Conservation (phyloP, 2,113 vertebrate genomes). For the Upupa epops region DNA sequence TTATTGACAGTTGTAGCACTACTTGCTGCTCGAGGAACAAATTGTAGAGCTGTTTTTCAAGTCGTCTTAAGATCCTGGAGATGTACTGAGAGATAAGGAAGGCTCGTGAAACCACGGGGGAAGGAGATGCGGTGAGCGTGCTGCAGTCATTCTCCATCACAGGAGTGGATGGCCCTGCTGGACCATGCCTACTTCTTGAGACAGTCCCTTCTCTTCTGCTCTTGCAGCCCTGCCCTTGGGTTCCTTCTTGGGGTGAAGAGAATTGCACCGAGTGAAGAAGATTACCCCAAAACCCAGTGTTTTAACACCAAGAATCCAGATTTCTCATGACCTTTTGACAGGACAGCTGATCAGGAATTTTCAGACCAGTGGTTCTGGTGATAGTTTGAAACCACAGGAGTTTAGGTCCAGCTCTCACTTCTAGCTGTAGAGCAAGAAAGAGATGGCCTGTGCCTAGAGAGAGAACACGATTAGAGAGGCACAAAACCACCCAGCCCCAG, state of each 20-base stretch:
- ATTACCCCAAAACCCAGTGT: background rate
- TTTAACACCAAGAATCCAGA: background rate
- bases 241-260: background rate
- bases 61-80: background rate
- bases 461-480: background rate
- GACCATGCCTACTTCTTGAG: accelerated
- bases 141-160: background rate
- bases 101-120: background rate
- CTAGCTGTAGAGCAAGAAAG: background rate
- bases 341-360: background rate
- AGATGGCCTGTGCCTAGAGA: background rate
- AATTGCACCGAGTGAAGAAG: background rate
- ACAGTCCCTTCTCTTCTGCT: background rate
- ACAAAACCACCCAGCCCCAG: background rate
- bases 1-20: background rate
- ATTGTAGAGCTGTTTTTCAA: slow-evolving; percentile 40
- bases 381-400: background rate
- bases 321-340: background rate
- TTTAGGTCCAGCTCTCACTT: background rate
- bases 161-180: background rate
- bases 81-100: background rate
- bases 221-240: background rate
- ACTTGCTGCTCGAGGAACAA: background rate
- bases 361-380: background rate
- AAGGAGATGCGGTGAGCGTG: background rate